These are phyloP conservation scores for Pomacea maculata DNA, from an alignment of 1,140 invertebrate species.

Conservation along the genomic window DNA sequence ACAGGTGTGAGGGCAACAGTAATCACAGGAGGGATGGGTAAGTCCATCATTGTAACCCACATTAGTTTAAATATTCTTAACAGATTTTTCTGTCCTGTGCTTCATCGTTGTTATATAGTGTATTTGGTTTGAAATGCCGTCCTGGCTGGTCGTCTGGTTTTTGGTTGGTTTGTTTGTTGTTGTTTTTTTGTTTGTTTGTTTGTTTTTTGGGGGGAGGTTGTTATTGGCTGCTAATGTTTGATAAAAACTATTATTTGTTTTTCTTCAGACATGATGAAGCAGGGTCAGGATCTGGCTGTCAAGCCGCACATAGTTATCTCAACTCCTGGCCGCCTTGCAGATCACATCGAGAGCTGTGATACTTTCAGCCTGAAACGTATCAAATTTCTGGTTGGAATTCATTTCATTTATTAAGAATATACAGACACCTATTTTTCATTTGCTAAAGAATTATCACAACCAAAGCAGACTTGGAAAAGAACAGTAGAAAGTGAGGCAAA, in stretches of 20 bases:
- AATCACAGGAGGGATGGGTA: conserved; percentile 64
- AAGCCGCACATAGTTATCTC: conserved; percentile 65
- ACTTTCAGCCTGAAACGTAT: conserved; percentile 63
- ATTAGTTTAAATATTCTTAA: neutral
- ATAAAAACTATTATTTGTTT: neutral
- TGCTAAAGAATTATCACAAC: no score
- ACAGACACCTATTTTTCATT: neutral
- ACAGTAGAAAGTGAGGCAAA: no score
- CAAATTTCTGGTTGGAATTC: conserved; percentile 59
- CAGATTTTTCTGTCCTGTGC: neutral
- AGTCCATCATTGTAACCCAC: conserved; percentile 1
- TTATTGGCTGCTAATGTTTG: neutral
- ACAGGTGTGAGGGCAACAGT: conserved; percentile 58
- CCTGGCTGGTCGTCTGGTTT: no score
- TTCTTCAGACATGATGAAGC: conserved; percentile 61
- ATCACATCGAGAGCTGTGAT: conserved; percentile 62
- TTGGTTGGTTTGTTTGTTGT: no score
- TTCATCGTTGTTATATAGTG: no score
- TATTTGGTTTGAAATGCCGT: no score
- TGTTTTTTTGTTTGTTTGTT: no score
- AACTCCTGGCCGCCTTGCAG: conserved; percentile 66
- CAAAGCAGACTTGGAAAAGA: no score
- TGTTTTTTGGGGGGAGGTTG: no score
- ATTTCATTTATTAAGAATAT: conserved; percentile 8
- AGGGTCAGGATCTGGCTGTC: conserved; percentile 59